A percentile compares a stretch with the other conserved stretches of the same genome.
Conservation (phyloP, 2,113 vertebrate species). For the Prinia subflava region DNA sequence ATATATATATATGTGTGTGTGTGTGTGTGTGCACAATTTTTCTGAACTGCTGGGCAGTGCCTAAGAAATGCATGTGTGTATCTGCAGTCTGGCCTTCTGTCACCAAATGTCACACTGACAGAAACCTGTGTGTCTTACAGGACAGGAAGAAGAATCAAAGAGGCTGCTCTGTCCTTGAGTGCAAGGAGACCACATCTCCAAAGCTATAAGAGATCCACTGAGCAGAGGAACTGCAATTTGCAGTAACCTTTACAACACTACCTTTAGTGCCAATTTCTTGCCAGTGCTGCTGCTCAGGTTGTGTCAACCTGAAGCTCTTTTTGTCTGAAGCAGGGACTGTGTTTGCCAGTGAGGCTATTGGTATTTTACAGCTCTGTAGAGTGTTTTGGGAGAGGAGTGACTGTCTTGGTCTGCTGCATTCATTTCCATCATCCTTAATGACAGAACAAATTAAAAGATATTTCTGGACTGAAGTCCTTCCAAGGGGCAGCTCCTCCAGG, state of each 20-base stretch:
- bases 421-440: not conserved
- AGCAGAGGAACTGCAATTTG: not conserved
- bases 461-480: not conserved
- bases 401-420: not conserved
- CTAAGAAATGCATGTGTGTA: rapidly evolving
- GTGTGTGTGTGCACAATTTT: not conserved
- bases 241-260: not conserved
- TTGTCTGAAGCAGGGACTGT: rapidly evolving
- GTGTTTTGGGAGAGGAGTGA: not conserved
- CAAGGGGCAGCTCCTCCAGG: not conserved
- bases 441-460: not conserved
- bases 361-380: not conserved
- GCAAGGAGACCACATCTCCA: not conserved
- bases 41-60: not conserved
- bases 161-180: not conserved
- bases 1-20: rapidly evolving
- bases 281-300: rapidly evolving
- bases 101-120: not conserved
- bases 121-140: not conserved
- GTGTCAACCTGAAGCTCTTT: not conserved
- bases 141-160: not conserved
- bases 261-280: not conserved
- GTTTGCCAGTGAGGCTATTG: not conserved
- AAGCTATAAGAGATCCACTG: not conserved
- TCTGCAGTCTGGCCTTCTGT: not conserved